Evolutionary conservation across 2,113 vertebrate species (phyloP).

Genomic region (Eleginops maclovinus): DNA sequence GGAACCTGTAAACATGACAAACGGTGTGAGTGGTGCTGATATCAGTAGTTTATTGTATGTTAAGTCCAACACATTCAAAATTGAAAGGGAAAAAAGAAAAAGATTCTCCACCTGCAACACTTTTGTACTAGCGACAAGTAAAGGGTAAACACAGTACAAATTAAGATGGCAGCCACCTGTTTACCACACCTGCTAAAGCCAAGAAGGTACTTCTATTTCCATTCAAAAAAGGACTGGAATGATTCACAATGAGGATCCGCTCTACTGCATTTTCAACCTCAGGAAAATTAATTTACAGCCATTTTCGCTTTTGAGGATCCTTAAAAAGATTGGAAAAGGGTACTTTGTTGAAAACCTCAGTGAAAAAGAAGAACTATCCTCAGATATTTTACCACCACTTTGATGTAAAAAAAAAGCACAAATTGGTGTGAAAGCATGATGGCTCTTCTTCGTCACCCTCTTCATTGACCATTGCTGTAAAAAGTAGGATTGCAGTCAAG

Average conservation of each 20-base stretch:
- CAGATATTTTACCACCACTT: constrained; percentile 50
- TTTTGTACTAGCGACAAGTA: constrained; percentile 87
- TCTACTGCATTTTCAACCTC: constrained; percentile 82
- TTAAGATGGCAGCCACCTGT: constrained; percentile 89
- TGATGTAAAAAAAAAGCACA: constrained; percentile 79
- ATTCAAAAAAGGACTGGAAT: constrained; percentile 82
- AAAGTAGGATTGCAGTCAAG: constrained; percentile 58
- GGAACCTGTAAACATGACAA: constrained; percentile 79
- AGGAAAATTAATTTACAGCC: constrained; percentile 77
- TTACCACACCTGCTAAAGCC: constrained; percentile 87
- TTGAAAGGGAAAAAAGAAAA: constrained; percentile 78
- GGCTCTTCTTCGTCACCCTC: constrained; percentile 84
- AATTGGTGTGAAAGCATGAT: constrained; percentile 83
- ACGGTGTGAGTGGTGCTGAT: constrained; percentile 90
- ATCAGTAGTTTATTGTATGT: constrained; percentile 99
- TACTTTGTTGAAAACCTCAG: constrained; percentile 44
- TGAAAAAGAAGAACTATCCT: constrained; percentile 59
- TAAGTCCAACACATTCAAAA: constrained; percentile 98
- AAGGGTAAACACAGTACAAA: constrained; percentile 90
- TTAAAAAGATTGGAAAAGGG: constrained; percentile 54
- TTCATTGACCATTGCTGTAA: constrained; percentile 51
- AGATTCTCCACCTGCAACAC: constrained; percentile 89
- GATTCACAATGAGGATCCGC: constrained; percentile 84
- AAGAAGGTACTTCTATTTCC: constrained; percentile 83
- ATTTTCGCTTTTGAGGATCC: constrained; percentile 57